A percentile compares a stretch with the other conserved stretches of the same genome.
These are phyloP conservation scores for Platysternon megacephalum DNA, from an alignment of 2,113 vertebrate species.

Conservation along the genomic window DNA sequence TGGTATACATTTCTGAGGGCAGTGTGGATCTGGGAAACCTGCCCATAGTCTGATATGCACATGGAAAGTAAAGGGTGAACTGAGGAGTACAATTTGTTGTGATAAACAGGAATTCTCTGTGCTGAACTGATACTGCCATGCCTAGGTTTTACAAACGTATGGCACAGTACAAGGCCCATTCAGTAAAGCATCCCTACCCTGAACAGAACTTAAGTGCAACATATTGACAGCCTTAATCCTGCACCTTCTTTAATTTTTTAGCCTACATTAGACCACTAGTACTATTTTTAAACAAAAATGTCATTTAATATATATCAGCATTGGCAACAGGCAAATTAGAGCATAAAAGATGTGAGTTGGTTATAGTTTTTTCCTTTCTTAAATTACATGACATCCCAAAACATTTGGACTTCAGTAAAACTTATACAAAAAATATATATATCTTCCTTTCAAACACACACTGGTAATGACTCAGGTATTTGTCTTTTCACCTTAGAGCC, in stretches of 20 bases:
- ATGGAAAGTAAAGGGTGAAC: neutral
- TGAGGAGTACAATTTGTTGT: neutral
- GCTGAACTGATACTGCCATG: neutral
- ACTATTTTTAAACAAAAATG: neutral
- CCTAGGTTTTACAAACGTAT: neutral
- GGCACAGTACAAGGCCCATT: neutral
- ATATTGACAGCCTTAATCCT: neutral
- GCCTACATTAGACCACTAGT: neutral
- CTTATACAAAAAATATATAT: neutral
- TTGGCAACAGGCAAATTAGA: neutral
- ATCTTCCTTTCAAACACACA: neutral
- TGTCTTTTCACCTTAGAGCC: neutral
- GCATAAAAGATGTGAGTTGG: neutral
- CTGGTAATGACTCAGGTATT: neutral
- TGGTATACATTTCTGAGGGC: neutral
- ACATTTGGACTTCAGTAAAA: neutral
- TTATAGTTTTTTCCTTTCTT: neutral
- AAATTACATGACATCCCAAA: neutral
- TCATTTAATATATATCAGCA: neutral
- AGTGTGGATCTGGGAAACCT: neutral
- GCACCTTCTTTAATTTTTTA: neutral
- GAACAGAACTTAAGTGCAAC: constrained; percentile 3
- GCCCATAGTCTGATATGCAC: neutral
- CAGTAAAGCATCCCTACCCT: neutral
- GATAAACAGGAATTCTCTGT: neutral